Evolutionary conservation across 2,888 invertebrate genomes (phyloP).

Genomic region (Anoplius nigerrimus): DNA sequence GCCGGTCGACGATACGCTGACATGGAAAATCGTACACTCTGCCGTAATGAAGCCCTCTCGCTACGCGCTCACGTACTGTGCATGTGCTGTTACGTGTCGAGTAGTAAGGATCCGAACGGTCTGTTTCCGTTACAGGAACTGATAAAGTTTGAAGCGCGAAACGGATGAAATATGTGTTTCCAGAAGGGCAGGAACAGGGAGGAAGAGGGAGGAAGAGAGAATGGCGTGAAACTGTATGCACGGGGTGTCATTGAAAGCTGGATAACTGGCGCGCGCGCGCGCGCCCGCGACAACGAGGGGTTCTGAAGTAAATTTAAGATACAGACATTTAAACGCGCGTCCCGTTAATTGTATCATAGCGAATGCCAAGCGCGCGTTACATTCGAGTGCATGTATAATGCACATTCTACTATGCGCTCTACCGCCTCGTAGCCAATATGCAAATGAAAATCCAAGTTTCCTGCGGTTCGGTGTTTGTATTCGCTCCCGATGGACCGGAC

Average conservation of each 20-base stretch:
- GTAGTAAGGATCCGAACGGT: too few species aligned
- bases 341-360: constrained; percentile 30
- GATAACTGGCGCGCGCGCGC: too few species aligned
- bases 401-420: constrained; percentile 23
- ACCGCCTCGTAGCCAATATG: constrained; percentile 32
- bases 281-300: background rate
- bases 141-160: too few species aligned
- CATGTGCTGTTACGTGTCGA: too few species aligned
- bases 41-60: too few species aligned
- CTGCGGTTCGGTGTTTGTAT: constrained; percentile 34
- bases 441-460: constrained; percentile 42
- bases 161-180: too few species aligned
- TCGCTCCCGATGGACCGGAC: constrained; percentile 34
- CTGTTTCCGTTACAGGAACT: too few species aligned
- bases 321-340: constrained; percentile 8
- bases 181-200: too few species aligned
- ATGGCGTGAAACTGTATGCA: too few species aligned
- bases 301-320: constrained; percentile 11
- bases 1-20: constrained; percentile 6
- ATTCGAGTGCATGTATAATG: constrained; percentile 30
- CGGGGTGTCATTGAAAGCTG: too few species aligned
- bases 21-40: background rate
- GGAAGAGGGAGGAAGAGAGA: too few species aligned
- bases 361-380: constrained; percentile 27
- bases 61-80: too few species aligned